These are phyloP conservation scores for Gasterosteus aculeatus DNA, from an alignment of 2,113 vertebrate species.

Conservation along the genomic window DNA sequence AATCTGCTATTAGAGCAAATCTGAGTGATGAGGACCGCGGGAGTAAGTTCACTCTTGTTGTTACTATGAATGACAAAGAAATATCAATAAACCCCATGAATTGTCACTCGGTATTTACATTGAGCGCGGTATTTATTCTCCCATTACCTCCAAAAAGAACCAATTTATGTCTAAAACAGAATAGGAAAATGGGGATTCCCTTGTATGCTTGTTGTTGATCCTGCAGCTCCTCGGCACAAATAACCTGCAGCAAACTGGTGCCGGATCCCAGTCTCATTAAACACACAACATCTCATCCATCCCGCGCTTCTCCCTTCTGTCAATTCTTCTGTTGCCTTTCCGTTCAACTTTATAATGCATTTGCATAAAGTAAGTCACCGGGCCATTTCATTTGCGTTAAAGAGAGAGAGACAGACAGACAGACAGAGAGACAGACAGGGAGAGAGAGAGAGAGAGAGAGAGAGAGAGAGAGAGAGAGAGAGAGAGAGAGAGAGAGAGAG, in stretches of 20 bases:
- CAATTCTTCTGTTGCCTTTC: constrained; percentile 13
- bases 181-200: constrained; percentile 35
- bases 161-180: constrained; percentile 10
- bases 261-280: constrained; percentile 7
- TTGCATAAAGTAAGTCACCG: constrained; percentile 5
- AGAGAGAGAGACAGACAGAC: not conserved
- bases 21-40: constrained; percentile 1
- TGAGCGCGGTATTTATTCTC: not conserved
- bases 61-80: not conserved
- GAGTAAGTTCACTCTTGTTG: not conserved
- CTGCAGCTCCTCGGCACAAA: constrained; percentile 22
- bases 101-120: not conserved
- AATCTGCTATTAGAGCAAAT: not conserved
- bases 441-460: not conserved
- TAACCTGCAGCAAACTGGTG: constrained; percentile 22
- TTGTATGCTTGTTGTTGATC: constrained; percentile 21
- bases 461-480: not conserved
- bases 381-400: constrained; percentile 20
- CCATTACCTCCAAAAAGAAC: not conserved
- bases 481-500: constrained; percentile 1
- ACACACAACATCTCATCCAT: not conserved
- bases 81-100: not conserved
- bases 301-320: constrained; percentile 1
- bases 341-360: constrained; percentile 20
- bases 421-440: not conserved